Conservation (phyloP, 2,888 invertebrate genomes). For the Malthinus flaveolus region DNA sequence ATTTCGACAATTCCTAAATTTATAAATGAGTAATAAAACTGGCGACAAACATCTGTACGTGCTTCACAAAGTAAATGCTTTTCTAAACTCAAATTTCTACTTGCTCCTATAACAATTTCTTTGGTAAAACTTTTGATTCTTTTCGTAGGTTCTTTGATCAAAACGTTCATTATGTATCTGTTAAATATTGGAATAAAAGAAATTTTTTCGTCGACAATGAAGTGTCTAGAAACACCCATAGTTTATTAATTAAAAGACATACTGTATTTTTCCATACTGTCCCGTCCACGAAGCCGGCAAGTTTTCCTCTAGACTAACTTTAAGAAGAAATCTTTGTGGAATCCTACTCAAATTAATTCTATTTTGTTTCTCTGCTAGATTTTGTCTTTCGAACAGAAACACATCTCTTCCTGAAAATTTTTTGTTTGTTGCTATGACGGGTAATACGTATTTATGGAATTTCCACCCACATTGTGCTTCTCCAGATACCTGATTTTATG, state of each 20-base stretch:
- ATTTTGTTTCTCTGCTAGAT: slow-evolving; percentile 22
- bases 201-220: no score
- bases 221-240: no score
- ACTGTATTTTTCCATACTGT: slow-evolving; percentile 38
- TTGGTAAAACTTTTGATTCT: slow-evolving; percentile 28
- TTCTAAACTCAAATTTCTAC: slow-evolving; percentile 36
- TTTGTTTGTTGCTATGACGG: slow-evolving; percentile 24
- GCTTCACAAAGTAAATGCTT: slow-evolving; percentile 35
- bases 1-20: slow-evolving; percentile 36
- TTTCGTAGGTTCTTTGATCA: slow-evolving; percentile 30
- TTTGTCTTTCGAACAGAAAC: slow-evolving; percentile 38
- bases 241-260: neutral
- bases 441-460: slow-evolving; percentile 20
- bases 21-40: slow-evolving; percentile 32
- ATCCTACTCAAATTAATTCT: slow-evolving; percentile 18
- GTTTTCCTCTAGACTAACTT: slow-evolving; percentile 35
- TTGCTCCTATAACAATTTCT: slow-evolving; percentile 32
- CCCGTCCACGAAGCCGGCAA: slow-evolving; percentile 40
- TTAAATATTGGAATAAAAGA: neutral
- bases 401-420: slow-evolving; percentile 32
- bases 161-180: slow-evolving; percentile 34
- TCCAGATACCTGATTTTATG: slow-evolving; percentile 34
- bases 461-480: slow-evolving; percentile 35
- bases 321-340: slow-evolving; percentile 24
- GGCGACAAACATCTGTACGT: slow-evolving; percentile 30